Base-by-base conservation (phyloP, 2,113 vertebrate genomes). In the Acrocephalus kingi region DNA sequence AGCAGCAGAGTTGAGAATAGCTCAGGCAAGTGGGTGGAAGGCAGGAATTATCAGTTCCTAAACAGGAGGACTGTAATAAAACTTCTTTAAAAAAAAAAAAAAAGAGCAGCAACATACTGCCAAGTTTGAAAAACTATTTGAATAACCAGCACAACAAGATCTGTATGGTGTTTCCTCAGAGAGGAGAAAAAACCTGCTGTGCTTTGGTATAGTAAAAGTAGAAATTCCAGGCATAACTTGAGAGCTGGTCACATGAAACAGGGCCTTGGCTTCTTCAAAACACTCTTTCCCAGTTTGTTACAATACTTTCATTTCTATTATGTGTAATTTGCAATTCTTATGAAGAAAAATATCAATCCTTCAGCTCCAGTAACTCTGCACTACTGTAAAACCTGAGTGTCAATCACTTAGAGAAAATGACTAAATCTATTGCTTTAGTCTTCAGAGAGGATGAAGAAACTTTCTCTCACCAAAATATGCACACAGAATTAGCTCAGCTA, bases 181-280 rank as follows among this genome's bases (percentile, higher is more conserved):
- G 43, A 8, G 7, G 6, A 24, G 22, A 13, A 22, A 95, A 90
- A 82, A 75, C 58, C 64, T 58, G 79, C 74, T 68, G 7, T 62
- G 82, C 45, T 58, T n/a, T 49, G 63, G 73, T 78, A 52, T 3
- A 96, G 83, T 33, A 78, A 78, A 86, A 87, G 68, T 11, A 90
- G 90, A 89, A 93, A 96, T 90, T 95, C 66, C 80, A 90, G 30
- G 30, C 86, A 94, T 95, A 94, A 72, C 90, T 87, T 55, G 31
- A 72, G 49, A 87, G 48, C 46, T 78, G 49, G 27, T 68, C 72
- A 67, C n/a, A 84, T 5, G 52, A 82, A 87, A 92, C 27, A 46
- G 16, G 46, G 80, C 25, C 71, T 67, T 54, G 24, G 37, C 37
- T 71, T 56, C 87, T 89, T 82, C 37, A 80, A 95, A 88, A 63